Evolutionary conservation across 2,797 vertebrate genomes (phyloP), one percentile per base, ranked within the genome.

Genomic region (Coendou prehensilis): DNA sequence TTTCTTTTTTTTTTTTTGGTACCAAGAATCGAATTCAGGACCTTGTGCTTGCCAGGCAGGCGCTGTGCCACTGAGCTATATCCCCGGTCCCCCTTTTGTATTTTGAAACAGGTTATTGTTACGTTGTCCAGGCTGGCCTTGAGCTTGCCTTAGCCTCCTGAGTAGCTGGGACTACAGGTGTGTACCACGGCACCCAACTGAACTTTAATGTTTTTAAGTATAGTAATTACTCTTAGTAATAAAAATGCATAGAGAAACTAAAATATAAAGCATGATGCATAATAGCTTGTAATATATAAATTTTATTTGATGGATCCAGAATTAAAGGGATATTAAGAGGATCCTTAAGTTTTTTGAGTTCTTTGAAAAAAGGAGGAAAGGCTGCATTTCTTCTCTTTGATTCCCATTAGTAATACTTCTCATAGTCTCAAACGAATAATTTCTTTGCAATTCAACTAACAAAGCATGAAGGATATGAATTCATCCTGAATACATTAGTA

Each of bases 291-390:
- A 81, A 85, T 73, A 82, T 59, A 33, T 81, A 81, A 5, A 10
- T 54, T 91, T 89, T 86, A 86, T 83, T 92, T 93, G 57, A 28
- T 57, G 18, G 47, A 64, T 41, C 69, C 33, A 93, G 61, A 87
- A 82, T 90, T 94, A 79, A 82, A 94, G 86, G 37, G 28, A 64
- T 90, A 8, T 87, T 87, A 67, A 89, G 92, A 92, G 37, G 22
- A 82, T 37, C 28, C 69, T 83, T 89, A 64, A 82, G 13, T 82
- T 81, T 81, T 81, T 83, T 47, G 45, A 82, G 47, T 57, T 30
- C n/a, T 82, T 96, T 92, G 82, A 91, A 92, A 61, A 52, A 79
- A 52, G 2, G 1, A 2, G n/a, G 5, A 30, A 45, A 54, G 30
- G 50, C 22, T 93, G 26, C 41, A 63, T 75, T 88, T 83, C 33